Evolutionary conservation across 1,140 invertebrate species (phyloP).

Genomic region (Leptinotarsa lineolata): DNA sequence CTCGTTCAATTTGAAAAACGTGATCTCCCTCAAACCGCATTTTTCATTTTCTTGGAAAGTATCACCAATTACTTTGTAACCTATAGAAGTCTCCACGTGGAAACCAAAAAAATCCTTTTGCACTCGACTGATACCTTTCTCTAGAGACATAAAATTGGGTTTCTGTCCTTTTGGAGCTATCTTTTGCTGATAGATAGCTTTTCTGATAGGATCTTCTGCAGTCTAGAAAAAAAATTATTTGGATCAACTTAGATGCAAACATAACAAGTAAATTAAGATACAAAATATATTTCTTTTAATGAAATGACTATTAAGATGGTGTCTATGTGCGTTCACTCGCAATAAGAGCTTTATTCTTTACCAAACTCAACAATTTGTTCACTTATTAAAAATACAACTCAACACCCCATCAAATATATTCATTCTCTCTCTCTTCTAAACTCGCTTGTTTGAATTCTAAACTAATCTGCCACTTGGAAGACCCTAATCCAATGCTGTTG

Average conservation of each 20-base stretch:
- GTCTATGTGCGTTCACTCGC: background rate
- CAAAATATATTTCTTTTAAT: background rate
- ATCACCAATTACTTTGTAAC: constrained; percentile 65
- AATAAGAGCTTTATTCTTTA: background rate
- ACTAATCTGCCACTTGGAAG: too few species aligned
- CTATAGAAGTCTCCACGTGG: constrained; percentile 62
- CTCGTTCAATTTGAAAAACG: constrained; percentile 59
- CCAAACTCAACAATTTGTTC: background rate
- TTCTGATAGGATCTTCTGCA: constrained; percentile 60
- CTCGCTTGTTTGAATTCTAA: too few species aligned
- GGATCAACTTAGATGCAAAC: background rate
- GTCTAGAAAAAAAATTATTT: constrained; percentile 22
- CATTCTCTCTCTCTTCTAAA: too few species aligned
- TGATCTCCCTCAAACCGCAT: constrained; percentile 65
- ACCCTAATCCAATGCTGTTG: too few species aligned
- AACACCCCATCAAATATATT: background rate
- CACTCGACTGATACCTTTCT: constrained; percentile 62
- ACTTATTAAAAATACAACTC: background rate
- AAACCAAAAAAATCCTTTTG: constrained; percentile 66
- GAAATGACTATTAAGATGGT: background rate
- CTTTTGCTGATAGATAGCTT: constrained; percentile 64
- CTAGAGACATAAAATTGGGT: constrained; percentile 60
- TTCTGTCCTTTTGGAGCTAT: constrained; percentile 60
- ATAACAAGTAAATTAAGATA: background rate
- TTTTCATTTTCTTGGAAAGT: constrained; percentile 67